Conservation (phyloP, 2,797 vertebrate species). For the Eptatretus atami region DNA sequence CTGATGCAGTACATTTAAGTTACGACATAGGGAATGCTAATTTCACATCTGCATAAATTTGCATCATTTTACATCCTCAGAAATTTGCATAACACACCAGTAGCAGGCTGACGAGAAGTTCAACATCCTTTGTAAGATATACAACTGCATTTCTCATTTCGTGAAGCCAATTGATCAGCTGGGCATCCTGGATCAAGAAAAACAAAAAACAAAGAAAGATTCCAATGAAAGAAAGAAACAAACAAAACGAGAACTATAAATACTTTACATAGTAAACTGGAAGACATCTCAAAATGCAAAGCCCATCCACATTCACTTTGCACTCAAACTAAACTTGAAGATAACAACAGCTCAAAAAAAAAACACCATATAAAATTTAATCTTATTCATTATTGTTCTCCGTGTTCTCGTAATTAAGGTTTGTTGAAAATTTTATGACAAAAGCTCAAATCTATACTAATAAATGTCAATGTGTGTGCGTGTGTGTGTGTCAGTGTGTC, state of each 20-base stretch:
- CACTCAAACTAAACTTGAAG: no score
- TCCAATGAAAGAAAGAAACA: neutral
- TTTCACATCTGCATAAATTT: neutral
- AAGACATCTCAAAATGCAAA: no score
- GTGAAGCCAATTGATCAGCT: slow-evolving; percentile 66
- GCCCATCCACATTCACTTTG: no score
- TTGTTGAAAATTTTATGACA: no score
- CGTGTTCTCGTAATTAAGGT: no score
- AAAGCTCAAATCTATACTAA: no score
- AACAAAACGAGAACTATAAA: neutral
- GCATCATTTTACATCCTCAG: neutral
- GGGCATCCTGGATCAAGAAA: slow-evolving; percentile 32
- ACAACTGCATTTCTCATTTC: slow-evolving; percentile 40
- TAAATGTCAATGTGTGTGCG: no score
- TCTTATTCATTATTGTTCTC: no score
- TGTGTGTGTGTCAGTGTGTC: no score
- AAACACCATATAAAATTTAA: no score
- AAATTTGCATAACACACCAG: slow-evolving; percentile 25
- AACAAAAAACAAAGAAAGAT: slow-evolving; percentile 5
- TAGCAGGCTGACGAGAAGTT: slow-evolving; percentile 36
- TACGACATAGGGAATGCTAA: neutral
- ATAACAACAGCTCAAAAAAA: neutral
- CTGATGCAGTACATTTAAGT: no score
- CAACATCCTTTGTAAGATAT: slow-evolving; percentile 49
- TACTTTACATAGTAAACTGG: no score